Percentiles rank a stretch among this genome's conserved stretches.
phyloP scores from a whole-genome alignment of 1,140 invertebrate genomes.

The Popillia japonica region DNA sequence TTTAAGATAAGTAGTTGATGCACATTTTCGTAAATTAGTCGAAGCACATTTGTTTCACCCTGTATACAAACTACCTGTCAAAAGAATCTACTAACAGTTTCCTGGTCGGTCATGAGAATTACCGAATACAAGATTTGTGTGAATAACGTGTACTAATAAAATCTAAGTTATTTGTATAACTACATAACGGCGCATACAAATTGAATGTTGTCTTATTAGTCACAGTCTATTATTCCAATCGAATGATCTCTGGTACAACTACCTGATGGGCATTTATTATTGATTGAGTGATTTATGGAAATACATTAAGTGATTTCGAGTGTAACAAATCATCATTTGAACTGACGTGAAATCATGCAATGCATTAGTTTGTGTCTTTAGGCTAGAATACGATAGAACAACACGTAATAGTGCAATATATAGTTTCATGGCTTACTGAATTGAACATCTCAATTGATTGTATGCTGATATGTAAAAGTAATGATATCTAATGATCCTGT shows the following conservation, averaged over 20 bases:
- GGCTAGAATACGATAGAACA: constrained; percentile 1
- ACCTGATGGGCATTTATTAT: constrained; percentile 18
- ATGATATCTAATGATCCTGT: not conserved
- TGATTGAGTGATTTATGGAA: constrained; percentile 35
- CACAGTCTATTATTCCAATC: constrained; percentile 24
- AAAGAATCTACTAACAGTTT: not conserved
- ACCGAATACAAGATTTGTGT: not conserved
- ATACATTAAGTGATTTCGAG: constrained; percentile 25
- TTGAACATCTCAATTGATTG: not conserved
- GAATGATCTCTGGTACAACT: constrained; percentile 14
- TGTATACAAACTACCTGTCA: not conserved
- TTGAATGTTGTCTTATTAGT: constrained; percentile 25
- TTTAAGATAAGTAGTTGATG: too few relatives aligned
- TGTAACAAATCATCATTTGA: constrained; percentile 23
- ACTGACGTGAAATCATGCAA: not conserved
- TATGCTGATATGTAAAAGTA: not conserved
- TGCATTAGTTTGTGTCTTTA: not conserved
- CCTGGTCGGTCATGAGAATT: not conserved
- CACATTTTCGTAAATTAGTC: not conserved
- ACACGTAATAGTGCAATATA: not conserved
- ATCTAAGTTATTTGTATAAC: not conserved
- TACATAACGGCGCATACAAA: not conserved
- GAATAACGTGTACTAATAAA: not conserved
- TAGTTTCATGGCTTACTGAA: not conserved
- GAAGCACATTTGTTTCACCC: not conserved